Evolutionary conservation across 2,113 vertebrate genomes (phyloP).

Genomic region (Bathybates hornii): DNA sequence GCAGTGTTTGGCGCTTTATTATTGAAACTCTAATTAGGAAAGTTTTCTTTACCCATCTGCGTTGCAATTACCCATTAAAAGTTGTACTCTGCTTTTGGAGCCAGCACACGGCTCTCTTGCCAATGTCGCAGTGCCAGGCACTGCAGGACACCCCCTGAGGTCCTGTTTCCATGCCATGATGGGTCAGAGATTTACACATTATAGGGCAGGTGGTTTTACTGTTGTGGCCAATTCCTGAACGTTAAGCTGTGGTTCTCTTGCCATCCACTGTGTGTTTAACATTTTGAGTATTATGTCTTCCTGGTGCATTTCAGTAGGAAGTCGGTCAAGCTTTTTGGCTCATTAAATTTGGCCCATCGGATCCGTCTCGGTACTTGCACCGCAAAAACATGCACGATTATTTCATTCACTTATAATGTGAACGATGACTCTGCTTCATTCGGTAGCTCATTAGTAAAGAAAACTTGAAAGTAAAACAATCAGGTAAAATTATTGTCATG

Average conservation of each 20-base stretch:
- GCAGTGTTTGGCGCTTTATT: not conserved
- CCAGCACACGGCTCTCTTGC: not conserved
- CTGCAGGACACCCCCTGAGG: not conserved
- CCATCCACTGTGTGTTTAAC: not conserved
- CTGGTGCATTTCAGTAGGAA: not conserved
- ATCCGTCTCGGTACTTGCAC: not conserved
- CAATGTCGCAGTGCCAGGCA: not conserved
- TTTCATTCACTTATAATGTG: not conserved
- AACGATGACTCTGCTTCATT: not conserved
- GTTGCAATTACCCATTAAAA: not conserved
- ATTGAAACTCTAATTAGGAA: not conserved
- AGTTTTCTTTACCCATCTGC: not conserved
- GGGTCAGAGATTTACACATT: not conserved
- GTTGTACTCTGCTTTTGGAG: not conserved
- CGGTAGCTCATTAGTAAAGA: not conserved
- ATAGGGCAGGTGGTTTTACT: not conserved
- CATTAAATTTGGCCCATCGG: not conserved
- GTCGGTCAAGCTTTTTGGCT: not conserved
- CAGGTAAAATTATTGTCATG: not conserved
- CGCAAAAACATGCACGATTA: not conserved
- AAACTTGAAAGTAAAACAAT: not conserved
- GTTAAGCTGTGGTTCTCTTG: not conserved
- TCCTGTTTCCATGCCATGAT: not conserved
- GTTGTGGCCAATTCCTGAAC: not conserved
- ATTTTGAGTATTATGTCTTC: not conserved